phyloP scores from a whole-genome alignment of 2,888 invertebrate genomes.

The Kuschelorhynchus macadamiae region DNA sequence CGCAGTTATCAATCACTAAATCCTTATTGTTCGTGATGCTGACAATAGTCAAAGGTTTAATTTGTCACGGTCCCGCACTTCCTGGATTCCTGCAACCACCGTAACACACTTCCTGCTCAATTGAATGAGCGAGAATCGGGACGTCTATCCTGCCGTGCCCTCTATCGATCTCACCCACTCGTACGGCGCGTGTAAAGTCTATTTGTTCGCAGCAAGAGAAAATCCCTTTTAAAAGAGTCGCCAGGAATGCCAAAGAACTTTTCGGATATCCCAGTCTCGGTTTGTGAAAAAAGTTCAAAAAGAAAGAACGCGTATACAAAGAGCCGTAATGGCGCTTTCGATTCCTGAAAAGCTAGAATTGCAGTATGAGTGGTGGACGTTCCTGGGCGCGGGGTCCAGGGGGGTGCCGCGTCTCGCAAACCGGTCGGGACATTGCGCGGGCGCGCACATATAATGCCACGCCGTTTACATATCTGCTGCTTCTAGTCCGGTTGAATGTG shows the following conservation, averaged over 20 bases:
- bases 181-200: constrained; percentile 16
- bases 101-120: constrained; percentile 33
- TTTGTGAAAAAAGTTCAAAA: constrained; percentile 14
- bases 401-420: constrained; percentile 24
- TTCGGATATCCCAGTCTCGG: neutral
- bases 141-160: constrained; percentile 27
- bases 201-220: constrained; percentile 1
- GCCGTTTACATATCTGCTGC: constrained; percentile 30
- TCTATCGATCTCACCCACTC: constrained; percentile 29
- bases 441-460: constrained; percentile 13
- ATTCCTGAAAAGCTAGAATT: constrained; percentile 35
- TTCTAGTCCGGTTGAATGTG: constrained; percentile 17
- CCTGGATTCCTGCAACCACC: constrained; percentile 28
- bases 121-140: constrained; percentile 22
- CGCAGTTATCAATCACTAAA: too few relatives aligned
- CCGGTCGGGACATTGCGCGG: constrained; percentile 22
- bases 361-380: constrained; percentile 20
- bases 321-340: constrained; percentile 29
- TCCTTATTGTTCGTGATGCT: too few relatives aligned
- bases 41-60: neutral
- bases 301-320: constrained; percentile 27
- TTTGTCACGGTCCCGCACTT: constrained; percentile 17
- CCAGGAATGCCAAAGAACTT: constrained; percentile 6
- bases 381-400: constrained; percentile 13
- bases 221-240: neutral